Conservation (phyloP, 2,888 invertebrate genomes). For the Dicycla oo region DNA sequence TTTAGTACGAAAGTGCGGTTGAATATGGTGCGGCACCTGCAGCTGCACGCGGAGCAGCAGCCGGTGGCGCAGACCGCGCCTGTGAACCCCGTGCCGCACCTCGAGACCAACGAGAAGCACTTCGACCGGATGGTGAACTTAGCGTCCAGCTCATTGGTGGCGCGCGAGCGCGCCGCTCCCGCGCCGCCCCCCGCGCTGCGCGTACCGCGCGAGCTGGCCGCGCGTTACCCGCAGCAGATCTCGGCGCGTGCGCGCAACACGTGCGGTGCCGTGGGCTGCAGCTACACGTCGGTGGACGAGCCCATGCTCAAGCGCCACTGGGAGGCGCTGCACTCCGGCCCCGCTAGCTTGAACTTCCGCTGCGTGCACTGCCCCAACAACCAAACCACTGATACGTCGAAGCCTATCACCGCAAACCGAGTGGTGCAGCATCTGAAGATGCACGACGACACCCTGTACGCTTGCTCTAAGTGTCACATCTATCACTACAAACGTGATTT, state of each 20-base stretch:
- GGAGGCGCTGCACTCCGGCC: constrained; percentile 92
- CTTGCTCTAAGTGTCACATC: constrained; percentile 93
- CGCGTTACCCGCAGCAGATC: constrained; percentile 87
- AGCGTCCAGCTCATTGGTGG: constrained; percentile 92
- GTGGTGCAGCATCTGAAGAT: constrained; percentile 93
- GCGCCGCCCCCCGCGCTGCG: constrained; percentile 63
- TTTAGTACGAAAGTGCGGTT: constrained; percentile 93
- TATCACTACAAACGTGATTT: constrained; percentile 91
- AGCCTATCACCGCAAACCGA: constrained; percentile 89
- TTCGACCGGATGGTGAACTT: constrained; percentile 96
- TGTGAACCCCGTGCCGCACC: constrained; percentile 95
- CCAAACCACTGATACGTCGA: constrained; percentile 85
- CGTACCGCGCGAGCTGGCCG: constrained; percentile 71
- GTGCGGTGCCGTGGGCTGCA: constrained; percentile 93
- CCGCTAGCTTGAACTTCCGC: constrained; percentile 89
- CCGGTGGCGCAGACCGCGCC: constrained; percentile 92
- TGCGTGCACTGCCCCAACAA: constrained; percentile 94
- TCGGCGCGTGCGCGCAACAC: constrained; percentile 91
- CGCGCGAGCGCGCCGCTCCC: constrained; percentile 62
- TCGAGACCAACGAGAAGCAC: constrained; percentile 94
- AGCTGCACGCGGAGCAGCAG: constrained; percentile 92
- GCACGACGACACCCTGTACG: constrained; percentile 93
- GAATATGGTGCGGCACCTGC: constrained; percentile 93
- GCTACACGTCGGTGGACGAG: constrained; percentile 93
- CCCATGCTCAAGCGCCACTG: constrained; percentile 93